phyloP scores from a whole-genome alignment of 2,888 invertebrate genomes.

The Kryphioiulus occultus region DNA sequence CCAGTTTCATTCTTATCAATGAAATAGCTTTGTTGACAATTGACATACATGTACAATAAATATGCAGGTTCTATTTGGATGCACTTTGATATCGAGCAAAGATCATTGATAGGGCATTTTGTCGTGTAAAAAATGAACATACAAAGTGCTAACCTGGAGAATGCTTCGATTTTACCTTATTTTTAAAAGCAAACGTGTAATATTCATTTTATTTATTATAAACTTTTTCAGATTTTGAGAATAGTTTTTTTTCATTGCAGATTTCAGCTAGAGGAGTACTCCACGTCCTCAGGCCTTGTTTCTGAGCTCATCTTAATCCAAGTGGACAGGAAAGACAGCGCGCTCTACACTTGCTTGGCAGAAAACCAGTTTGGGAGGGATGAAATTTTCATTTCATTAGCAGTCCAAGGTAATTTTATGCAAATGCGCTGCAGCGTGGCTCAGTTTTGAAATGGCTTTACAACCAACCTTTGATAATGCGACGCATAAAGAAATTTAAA shows the following conservation, averaged over 20 bases:
- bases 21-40: background rate
- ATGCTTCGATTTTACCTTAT: too few species aligned
- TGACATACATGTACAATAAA: too few species aligned
- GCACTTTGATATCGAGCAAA: too few species aligned
- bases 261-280: slow-evolving; percentile 47
- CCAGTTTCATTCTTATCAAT: background rate
- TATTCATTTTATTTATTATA: too few species aligned
- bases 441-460: background rate
- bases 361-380: slow-evolving; percentile 54
- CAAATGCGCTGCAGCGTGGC: background rate
- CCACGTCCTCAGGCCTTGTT: slow-evolving; percentile 41
- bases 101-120: too few species aligned
- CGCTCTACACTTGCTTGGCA: slow-evolving; percentile 53
- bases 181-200: too few species aligned
- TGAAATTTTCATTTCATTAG: slow-evolving; percentile 51
- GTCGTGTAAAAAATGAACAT: too few species aligned
- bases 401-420: slow-evolving; percentile 54
- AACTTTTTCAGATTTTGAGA: too few species aligned
- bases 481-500: background rate
- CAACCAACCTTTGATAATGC: slow-evolving; percentile 13
- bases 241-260: background rate
- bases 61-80: too few species aligned
- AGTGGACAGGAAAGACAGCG: slow-evolving; percentile 53
- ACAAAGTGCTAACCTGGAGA: too few species aligned
- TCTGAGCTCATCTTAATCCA: slow-evolving; percentile 52